Conservation (phyloP, 2,797 vertebrate species). For the Tauraco hartlaubi region DNA sequence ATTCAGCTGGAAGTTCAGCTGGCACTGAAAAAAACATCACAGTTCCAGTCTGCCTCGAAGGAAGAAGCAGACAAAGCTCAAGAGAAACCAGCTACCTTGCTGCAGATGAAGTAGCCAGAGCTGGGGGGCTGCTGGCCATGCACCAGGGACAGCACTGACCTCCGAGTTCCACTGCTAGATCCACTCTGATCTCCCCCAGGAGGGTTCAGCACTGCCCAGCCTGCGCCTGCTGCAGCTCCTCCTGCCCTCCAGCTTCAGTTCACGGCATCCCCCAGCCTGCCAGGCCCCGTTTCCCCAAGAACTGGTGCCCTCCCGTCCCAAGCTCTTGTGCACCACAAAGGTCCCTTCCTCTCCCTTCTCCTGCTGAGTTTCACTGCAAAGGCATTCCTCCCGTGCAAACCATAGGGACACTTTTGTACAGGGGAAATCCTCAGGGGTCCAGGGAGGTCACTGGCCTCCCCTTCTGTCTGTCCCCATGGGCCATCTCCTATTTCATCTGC, state of each 20-base stretch:
- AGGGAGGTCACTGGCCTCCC: not conserved
- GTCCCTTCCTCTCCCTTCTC: not conserved
- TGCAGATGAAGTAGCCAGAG: not conserved
- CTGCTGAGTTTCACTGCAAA: not conserved
- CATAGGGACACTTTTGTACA: not conserved
- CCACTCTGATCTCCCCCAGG: not conserved
- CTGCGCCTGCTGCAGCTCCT: not conserved
- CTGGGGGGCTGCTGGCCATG: not conserved
- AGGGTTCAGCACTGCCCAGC: not conserved
- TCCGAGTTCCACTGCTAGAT: rapidly evolving
- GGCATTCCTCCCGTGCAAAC: rapidly evolving
- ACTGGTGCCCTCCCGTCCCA: rapidly evolving
- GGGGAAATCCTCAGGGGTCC: not conserved
- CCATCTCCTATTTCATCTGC: not conserved
- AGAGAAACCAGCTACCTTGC: not conserved
- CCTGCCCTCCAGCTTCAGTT: not conserved
- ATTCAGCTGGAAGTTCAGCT: not conserved
- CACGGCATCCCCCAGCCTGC: not conserved
- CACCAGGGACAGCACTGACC: not conserved
- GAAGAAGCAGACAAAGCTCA: not conserved
- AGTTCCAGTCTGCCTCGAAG: not conserved
- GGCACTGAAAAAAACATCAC: not conserved
- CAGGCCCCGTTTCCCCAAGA: rapidly evolving
- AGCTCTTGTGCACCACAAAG: not conserved
- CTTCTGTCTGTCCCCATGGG: not conserved